Percentiles rank a stretch among this genome's conserved stretches.
Conservation (phyloP, 2,113 vertebrate species). For the Zeus faber region DNA sequence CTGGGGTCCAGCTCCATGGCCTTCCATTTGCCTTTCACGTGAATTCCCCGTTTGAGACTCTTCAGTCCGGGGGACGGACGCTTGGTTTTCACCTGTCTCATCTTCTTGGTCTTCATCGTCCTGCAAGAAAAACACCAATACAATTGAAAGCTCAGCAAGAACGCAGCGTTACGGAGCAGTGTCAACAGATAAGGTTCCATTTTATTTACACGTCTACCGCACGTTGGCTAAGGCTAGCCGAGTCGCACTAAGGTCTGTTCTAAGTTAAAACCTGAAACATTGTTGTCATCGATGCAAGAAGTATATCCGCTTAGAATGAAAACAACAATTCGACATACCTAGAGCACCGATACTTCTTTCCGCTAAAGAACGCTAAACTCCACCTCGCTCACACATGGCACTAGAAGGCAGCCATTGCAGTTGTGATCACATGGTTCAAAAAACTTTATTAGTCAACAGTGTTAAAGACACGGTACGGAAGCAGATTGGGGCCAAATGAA, state of each 20-base stretch:
- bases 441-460: slow-evolving; percentile 47
- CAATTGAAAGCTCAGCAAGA: not conserved
- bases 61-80: slow-evolving; percentile 8
- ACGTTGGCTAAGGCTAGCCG: not conserved
- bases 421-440: slow-evolving; percentile 56
- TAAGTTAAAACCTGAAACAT: not conserved
- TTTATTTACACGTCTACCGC: not conserved
- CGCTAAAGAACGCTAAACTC: not conserved
- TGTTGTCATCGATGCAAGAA: not conserved
- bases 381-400: slow-evolving; percentile 32
- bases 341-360: not conserved
- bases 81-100: slow-evolving; percentile 40
- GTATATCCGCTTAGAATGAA: not conserved
- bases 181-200: no score
- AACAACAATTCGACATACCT: not conserved
- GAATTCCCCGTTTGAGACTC: slow-evolving; percentile 73
- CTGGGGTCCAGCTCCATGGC: slow-evolving; percentile 81
- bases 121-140: slow-evolving; percentile 17
- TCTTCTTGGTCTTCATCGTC: slow-evolving; percentile 79
- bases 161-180: not conserved
- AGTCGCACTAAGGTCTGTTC: not conserved
- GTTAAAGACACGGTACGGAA: no score
- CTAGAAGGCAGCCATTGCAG: slow-evolving; percentile 70
- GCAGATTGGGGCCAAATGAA: no score
- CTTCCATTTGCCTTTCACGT: slow-evolving; percentile 85